Evolutionary conservation across 1,140 invertebrate species (phyloP), one percentile per base, ranked within the genome.

Genomic region (Calycopis cecrops): DNA sequence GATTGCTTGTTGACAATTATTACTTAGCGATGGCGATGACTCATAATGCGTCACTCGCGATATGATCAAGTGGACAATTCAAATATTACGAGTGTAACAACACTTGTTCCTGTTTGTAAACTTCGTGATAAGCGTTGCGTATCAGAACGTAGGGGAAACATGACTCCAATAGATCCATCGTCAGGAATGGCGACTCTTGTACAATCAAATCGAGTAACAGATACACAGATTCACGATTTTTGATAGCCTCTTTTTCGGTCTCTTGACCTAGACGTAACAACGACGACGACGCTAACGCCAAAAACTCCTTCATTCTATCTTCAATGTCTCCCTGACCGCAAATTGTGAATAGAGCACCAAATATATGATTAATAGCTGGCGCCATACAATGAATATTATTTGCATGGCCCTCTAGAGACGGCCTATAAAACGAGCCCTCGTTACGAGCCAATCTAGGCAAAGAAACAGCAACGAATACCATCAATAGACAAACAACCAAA

Each of bases 361-460:
- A 98, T 56, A 99, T 95, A 68, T 97, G 95, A 79, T 99, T 99
- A 38, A 99, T 95, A 0, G 98, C 98, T 28, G 96, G 91, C 1
- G 97, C 96, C 88, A 99, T 94, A 72, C 98, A 99, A 79, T 99
- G 98, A 60, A 97, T 98, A 81, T 99, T 99, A 87, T 99, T 99
- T 0, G 95, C 92, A 81, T 99, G 97, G 0, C 96, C 97, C 89
- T 98, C 96, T 12, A 99, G 89, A 1, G 96, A 96, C 4, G 98
- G 95, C 70, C 94, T 88, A 83, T 97, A 98, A 63, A 96, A 95
- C 0, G 96, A 97, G 48, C 92, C 92, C 51, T 99, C 97, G 65
- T 92, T 94, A 52, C 95, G 91, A 0, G 98, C 97, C n/a, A 99
- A 90, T 85, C 97, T 97, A 3, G 98, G 98, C 66, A 99, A 94